Percentiles rank a stretch among this genome's conserved stretches.
Conservation (phyloP, 2,888 invertebrate genomes). For the Miltochrista miniata region DNA sequence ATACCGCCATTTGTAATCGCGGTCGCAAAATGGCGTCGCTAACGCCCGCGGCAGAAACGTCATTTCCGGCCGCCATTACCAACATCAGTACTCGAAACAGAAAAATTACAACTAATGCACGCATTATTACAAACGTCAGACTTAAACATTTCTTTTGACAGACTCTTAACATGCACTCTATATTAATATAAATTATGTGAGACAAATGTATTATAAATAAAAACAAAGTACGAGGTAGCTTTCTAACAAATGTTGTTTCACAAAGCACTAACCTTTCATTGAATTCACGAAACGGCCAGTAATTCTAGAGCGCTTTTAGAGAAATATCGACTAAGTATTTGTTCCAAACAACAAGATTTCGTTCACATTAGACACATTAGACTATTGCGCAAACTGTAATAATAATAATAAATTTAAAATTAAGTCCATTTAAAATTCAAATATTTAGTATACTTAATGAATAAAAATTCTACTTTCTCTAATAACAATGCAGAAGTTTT, state of each 20-base stretch:
- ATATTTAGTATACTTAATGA: no score
- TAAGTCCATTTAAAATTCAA: no score
- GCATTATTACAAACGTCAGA: conserved; percentile 68
- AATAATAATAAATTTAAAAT: no score
- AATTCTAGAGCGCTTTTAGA: conserved; percentile 15
- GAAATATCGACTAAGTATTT: conserved; percentile 28
- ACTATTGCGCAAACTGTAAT: no score
- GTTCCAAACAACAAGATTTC: not conserved
- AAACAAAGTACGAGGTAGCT: conserved; percentile 33
- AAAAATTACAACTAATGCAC: conserved; percentile 38
- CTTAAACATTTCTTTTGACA: conserved; percentile 56
- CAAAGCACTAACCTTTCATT: conserved; percentile 32
- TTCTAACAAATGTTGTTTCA: conserved; percentile 34
- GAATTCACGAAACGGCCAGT: conserved; percentile 39
- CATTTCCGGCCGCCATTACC: not conserved
- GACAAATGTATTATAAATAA: conserved; percentile 32
- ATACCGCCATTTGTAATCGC: not conserved
- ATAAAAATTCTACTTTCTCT: no score
- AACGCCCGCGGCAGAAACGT: conserved; percentile 6
- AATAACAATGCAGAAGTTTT: no score
- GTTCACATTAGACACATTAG: no score
- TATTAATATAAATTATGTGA: conserved; percentile 43
- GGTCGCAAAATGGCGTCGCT: not conserved
- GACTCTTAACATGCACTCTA: conserved; percentile 40
- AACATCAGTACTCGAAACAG: not conserved